Conservation (phyloP, 2,888 invertebrate species). For the Dusona sp. region DNA sequence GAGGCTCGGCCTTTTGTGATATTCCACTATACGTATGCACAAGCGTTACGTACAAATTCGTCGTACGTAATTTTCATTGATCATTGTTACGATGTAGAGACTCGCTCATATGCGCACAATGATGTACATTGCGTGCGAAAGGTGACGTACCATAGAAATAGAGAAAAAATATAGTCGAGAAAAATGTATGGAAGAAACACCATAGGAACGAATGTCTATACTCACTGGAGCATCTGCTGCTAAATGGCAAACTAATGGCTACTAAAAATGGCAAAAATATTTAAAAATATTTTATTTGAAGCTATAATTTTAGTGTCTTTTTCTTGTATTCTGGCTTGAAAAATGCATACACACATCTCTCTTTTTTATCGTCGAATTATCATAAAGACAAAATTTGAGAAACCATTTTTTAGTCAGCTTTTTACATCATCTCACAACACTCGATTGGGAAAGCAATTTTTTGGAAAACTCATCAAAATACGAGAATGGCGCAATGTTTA, state of each 20-base stretch:
- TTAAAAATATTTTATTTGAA: background rate
- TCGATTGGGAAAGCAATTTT: background rate
- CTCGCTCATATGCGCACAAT: constrained; percentile 6
- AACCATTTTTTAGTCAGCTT: background rate
- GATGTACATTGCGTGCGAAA: constrained; percentile 18
- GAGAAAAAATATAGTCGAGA: constrained; percentile 5
- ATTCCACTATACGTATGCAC: background rate
- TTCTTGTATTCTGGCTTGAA: no score
- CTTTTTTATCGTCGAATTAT: background rate
- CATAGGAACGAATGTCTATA: background rate
- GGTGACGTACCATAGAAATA: background rate
- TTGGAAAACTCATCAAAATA: background rate
- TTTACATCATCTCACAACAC: background rate
- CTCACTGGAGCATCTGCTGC: background rate
- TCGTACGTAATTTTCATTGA: constrained; percentile 58
- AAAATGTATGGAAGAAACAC: constrained; percentile 1
- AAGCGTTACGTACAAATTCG: constrained; percentile 24
- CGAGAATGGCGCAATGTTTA: background rate
- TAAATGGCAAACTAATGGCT: background rate
- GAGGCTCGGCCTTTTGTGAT: constrained; percentile 38
- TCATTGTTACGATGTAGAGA: constrained; percentile 46
- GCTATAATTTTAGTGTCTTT: background rate
- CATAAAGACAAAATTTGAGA: background rate
- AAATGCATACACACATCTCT: background rate
- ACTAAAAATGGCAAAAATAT: background rate